Percentiles rank a stretch among this genome's conserved stretches.
These are phyloP conservation scores for Labrus mixtus DNA, from an alignment of 2,113 vertebrate genomes.

Conservation along the genomic window DNA sequence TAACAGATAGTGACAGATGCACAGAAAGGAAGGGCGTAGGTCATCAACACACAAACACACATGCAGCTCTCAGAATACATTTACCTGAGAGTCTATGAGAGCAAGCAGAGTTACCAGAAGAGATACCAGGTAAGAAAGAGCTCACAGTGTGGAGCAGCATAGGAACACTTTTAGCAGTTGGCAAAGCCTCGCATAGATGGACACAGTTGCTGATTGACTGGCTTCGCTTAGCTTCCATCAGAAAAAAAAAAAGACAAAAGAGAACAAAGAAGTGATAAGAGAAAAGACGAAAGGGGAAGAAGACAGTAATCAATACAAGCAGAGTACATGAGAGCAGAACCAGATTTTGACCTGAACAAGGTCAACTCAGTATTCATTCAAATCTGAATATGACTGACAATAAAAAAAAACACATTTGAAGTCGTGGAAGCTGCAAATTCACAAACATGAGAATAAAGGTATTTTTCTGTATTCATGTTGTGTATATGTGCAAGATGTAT, in stretches of 20 bases:
- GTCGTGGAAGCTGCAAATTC: too few relatives aligned
- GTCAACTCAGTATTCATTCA: not conserved
- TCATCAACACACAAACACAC: slow-evolving; percentile 65
- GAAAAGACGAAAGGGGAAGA: slow-evolving; percentile 54
- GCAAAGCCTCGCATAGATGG: slow-evolving; percentile 97
- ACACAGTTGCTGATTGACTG: slow-evolving; percentile 99
- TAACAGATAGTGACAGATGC: slow-evolving; percentile 21
- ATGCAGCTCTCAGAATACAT: slow-evolving; percentile 67
- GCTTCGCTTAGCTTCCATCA: slow-evolving; percentile 97
- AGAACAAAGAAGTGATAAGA: slow-evolving; percentile 48
- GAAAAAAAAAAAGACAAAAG: slow-evolving; percentile 23
- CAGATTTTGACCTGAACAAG: not conserved
- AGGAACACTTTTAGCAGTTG: slow-evolving; percentile 97
- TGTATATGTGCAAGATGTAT: too few relatives aligned
- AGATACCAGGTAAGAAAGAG: slow-evolving; percentile 98
- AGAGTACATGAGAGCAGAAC: slow-evolving; percentile 6
- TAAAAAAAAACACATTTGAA: not conserved
- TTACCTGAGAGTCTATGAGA: slow-evolving; percentile 99
- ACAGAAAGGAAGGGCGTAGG: slow-evolving; percentile 31
- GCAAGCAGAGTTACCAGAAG: slow-evolving; percentile 93
- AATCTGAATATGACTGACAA: not conserved
- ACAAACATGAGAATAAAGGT: too few relatives aligned
- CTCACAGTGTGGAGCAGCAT: slow-evolving; percentile 98
- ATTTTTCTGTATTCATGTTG: too few relatives aligned
- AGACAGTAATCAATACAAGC: slow-evolving; percentile 57